Evolutionary conservation across 2,888 invertebrate species (phyloP), one percentile per base, ranked within the genome.

Genomic region (Zaprionus lineosus): DNA sequence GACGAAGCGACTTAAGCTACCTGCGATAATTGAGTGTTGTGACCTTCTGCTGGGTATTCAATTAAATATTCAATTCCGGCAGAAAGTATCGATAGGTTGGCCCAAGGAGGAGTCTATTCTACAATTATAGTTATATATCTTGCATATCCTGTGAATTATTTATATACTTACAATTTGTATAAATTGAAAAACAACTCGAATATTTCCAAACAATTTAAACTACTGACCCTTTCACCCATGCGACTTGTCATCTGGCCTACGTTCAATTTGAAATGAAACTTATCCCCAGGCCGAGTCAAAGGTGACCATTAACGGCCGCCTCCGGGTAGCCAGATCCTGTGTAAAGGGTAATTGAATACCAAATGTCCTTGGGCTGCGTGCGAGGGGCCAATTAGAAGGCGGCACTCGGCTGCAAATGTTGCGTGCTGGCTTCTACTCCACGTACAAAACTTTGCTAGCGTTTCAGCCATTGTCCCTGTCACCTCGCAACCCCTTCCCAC

Each of bases 301-400:
- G 85, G 78, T 77, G 61, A 48, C 83, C 83, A 76, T 84, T 76
- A 81, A 47, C 74, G 29, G 72, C 60, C 21, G 71, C 57, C 29
- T 31, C 29, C 39, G 52, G 47, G 55, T 43, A 8, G 29, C 31
- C 18, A 28, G 8, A 47, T 50, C 33, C 43, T 24, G 18, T 43
- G 43, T 9, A 55, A 56, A 51, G 52, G 67, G 70, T 82, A 84
- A 79, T 84, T 86, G 74, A 85, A 85, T 86, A 63, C 65, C 52
- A 61, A 79, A 76, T 55, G 59, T 36, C 43, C 40, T 36, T 21
- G 28, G 44, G 44, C 57, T 76, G 76, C 84, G 78, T 81, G 86
- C 60, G 48, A 41, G 63, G 24, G 40, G 48, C 41, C 63, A 84
- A 81, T 79, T 84, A 86, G 37, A 53, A 48, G 67, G 15, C 48